phyloP scores from a whole-genome alignment of 2,797 vertebrate species.

The Hemitrygon akajei region DNA sequence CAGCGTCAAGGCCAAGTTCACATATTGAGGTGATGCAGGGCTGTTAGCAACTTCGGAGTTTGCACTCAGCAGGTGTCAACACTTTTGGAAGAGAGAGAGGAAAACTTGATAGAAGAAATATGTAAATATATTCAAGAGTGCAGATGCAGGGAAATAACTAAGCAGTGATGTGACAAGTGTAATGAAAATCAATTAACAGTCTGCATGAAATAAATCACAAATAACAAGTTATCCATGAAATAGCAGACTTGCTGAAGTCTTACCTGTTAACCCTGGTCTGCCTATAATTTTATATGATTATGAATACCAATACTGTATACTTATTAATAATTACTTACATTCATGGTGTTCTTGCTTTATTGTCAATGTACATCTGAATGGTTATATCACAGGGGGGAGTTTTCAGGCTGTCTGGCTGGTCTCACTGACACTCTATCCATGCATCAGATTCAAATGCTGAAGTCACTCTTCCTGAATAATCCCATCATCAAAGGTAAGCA shows the following conservation, averaged over 20 bases:
- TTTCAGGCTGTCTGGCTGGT: neutral
- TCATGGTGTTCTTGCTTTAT: neutral
- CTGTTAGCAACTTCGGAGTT: neutral
- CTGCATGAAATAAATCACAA: neutral
- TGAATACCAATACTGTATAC: neutral
- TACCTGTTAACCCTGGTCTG: too few relatives aligned
- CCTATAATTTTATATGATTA: neutral
- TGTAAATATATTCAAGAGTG: neutral
- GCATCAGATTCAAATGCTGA: neutral
- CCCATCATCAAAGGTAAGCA: neutral
- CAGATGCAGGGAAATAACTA: neutral
- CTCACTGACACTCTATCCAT: neutral
- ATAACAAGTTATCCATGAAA: neutral
- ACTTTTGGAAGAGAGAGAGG: neutral
- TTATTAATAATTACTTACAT: neutral
- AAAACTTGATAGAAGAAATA: neutral
- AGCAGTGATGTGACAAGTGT: neutral
- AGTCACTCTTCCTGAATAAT: slow-evolving; percentile 22
- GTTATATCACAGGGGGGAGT: neutral
- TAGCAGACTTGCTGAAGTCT: neutral
- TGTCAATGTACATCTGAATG: neutral
- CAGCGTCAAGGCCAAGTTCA: neutral
- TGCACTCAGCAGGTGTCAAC: neutral
- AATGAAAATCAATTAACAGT: neutral
- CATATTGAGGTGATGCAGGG: neutral